A percentile compares a stretch with the other conserved stretches of the same genome.
phyloP scores from a whole-genome alignment of 2,888 invertebrate genomes.

The Chaetogeoica ovagalla region DNA sequence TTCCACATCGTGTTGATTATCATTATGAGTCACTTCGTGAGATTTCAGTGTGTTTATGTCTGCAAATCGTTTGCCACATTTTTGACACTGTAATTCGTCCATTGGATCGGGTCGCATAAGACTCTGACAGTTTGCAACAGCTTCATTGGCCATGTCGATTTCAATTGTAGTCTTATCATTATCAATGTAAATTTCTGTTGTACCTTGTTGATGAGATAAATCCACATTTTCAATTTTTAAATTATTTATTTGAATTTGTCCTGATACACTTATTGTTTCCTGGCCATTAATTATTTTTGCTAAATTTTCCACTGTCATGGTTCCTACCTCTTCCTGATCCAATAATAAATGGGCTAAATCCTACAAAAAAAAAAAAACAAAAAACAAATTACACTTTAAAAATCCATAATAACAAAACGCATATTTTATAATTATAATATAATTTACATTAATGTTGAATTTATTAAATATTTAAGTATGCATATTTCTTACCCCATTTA shows the following conservation, averaged over 20 bases:
- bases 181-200: slow-evolving; percentile 43
- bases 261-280: slow-evolving; percentile 38
- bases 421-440: too few relatives aligned
- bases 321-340: slow-evolving; percentile 45
- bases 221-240: slow-evolving; percentile 50
- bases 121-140: slow-evolving; percentile 45
- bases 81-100: slow-evolving; percentile 54
- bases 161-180: slow-evolving; percentile 35
- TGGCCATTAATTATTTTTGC: slow-evolving; percentile 48
- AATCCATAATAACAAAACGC: too few relatives aligned
- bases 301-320: slow-evolving; percentile 45
- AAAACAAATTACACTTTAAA: too few relatives aligned
- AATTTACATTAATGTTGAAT: neutral
- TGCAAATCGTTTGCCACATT: slow-evolving; percentile 55
- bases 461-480: neutral
- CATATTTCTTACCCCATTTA: slow-evolving; percentile 45
- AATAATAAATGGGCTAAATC: slow-evolving; percentile 46
- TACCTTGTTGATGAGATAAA: slow-evolving; percentile 21
- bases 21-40: slow-evolving; percentile 54
- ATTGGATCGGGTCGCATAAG: slow-evolving; percentile 45
- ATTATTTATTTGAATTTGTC: slow-evolving; percentile 49
- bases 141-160: slow-evolving; percentile 47
- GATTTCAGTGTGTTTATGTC: slow-evolving; percentile 55
- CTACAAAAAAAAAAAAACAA: neutral
- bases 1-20: slow-evolving; percentile 21